Base-by-base conservation (phyloP, 1,140 invertebrate genomes). In the Brachionus paranguensis region DNA sequence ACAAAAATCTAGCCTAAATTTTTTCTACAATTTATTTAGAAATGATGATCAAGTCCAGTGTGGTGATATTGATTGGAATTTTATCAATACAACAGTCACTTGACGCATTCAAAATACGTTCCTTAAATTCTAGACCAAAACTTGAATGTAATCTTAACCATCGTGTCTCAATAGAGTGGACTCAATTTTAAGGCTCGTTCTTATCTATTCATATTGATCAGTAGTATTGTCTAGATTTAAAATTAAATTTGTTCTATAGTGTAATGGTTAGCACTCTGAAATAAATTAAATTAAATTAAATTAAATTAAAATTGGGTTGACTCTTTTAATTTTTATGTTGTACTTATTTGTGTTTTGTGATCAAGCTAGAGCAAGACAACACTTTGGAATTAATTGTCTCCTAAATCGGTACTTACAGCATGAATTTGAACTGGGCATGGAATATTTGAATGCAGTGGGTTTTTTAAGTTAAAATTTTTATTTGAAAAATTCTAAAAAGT, bases 371-470 rank as follows among this genome's bases (percentile, higher is more conserved):
- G 78, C 78, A 14, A 12, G 2, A 0, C 53, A 81, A 27, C 17
- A 43, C 37, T 81, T 81, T 68, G 53, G 53, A 43, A 20, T 68
- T 8, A 81, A 81, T 37, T 60, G 53, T 47, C 3, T 64, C 14
- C 24, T 81, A 11, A 81, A 81, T 24, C n/a, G 27, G 3, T 64
- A 81, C 14, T 37, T 81, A 45, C n/a, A 81, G 37, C n/a, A 45
- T 68, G 78, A 81, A 11, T 81, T 64, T 47, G 37, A 47, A 14
- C 41, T 81, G 2, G 78, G 78, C 24, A 33, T 81, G 33, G 53
- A 81, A 45, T 81, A 81, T 17, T 68, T 81, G 33, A 81, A 81
- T 47, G 78, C 78, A 27, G 78, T 81, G 37, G 24, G 8, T 55
- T 33, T 60, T 41, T 20, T 64, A 2, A 37, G 27, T 68, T 60